These are phyloP conservation scores for Ecdyonurus torrentis DNA, from an alignment of 2,888 invertebrate genomes.

Conservation along the genomic window DNA sequence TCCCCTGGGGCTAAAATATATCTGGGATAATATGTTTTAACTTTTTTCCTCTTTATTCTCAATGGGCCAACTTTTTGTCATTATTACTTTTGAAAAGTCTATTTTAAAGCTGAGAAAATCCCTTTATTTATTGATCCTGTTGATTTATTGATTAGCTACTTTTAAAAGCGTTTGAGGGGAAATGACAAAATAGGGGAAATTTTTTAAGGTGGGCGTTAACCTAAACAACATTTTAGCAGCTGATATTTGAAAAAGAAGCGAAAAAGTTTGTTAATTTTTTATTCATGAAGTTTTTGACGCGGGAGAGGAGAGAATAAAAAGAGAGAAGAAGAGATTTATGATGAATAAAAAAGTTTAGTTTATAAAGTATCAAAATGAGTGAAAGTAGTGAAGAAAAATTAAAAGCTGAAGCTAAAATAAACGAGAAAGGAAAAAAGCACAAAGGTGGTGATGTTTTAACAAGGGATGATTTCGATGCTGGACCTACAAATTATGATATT, in stretches of 20 bases:
- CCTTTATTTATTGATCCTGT: background rate
- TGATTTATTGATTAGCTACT: background rate
- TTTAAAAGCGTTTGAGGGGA: background rate
- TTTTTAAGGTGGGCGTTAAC: background rate
- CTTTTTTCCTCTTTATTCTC: no score
- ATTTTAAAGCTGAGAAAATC: no score
- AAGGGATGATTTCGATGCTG: constrained; percentile 33
- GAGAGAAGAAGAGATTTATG: no score
- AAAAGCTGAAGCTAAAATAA: background rate
- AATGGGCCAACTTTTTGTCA: no score
- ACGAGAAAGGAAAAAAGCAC: background rate
- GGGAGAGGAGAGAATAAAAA: background rate
- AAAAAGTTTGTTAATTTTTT: background rate
- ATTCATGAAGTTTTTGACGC: background rate
- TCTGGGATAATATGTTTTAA: no score
- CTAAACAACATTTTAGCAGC: no score
- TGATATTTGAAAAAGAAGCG: no score
- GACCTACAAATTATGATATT: constrained; percentile 37
- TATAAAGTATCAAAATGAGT: background rate
- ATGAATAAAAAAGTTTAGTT: no score
- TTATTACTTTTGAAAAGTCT: no score
- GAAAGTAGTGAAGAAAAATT: background rate
- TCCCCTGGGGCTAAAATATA: no score
- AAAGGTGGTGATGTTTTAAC: constrained; percentile 16
- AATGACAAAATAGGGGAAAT: background rate